These are phyloP conservation scores for Druon quercuslanigerum DNA, from an alignment of 1,140 invertebrate genomes.

Conservation along the genomic window DNA sequence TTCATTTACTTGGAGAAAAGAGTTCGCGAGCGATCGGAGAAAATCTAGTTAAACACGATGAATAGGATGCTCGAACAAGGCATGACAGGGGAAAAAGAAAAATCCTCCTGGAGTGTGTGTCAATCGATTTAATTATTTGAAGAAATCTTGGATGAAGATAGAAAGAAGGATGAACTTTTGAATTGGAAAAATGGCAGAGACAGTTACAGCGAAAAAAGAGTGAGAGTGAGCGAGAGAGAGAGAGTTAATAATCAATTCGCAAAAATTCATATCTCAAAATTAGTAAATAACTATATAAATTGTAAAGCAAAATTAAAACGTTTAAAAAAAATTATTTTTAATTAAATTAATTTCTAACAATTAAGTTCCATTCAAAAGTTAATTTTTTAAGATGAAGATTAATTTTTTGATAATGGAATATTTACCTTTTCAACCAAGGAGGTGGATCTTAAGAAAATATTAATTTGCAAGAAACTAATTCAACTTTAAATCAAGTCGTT, in stretches of 20 bases:
- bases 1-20: constrained; percentile 2
- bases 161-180: neutral
- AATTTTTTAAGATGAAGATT: no score
- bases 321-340: no score
- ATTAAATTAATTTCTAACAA: no score
- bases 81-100: neutral
- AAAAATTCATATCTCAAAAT: constrained; percentile 6
- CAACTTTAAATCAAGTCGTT: no score
- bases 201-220: neutral
- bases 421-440: no score
- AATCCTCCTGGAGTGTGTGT: neutral
- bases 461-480: no score
- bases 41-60: constrained; percentile 11
- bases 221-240: neutral
- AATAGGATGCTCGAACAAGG: neutral
- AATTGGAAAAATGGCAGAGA: neutral
- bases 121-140: constrained; percentile 22
- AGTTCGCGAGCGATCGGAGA: neutral
- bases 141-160: neutral
- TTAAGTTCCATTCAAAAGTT: no score
- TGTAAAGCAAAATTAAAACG: no score
- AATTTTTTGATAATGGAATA: no score
- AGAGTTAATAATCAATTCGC: constrained; percentile 12
- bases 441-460: no score
- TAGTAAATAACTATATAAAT: neutral